These are phyloP conservation scores for Centropristis striata DNA, from an alignment of 2,113 vertebrate genomes.

Conservation along the genomic window DNA sequence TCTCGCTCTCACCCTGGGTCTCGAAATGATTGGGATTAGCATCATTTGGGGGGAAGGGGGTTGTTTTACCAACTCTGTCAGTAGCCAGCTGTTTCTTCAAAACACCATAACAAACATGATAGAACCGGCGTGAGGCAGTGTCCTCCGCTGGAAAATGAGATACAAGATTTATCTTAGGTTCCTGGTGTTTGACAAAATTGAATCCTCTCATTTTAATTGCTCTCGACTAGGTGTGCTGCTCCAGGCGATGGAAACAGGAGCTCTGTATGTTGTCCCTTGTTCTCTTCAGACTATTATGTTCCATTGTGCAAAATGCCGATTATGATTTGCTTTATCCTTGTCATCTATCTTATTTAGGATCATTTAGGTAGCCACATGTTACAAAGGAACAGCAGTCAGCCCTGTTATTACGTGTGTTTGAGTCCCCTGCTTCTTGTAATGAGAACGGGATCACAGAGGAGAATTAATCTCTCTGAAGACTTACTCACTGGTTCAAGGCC, in stretches of 20 bases:
- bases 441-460: constrained; percentile 76
- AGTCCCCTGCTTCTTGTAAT: constrained; percentile 73
- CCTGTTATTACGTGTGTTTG: constrained; percentile 79
- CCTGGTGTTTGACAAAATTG: constrained; percentile 87
- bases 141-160: constrained; percentile 83
- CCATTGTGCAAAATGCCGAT: constrained; percentile 82
- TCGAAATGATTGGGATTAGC: constrained; percentile 75
- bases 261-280: constrained; percentile 75
- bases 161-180: constrained; percentile 85
- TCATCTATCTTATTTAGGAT: constrained; percentile 84
- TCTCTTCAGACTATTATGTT: constrained; percentile 78
- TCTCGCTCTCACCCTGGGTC: constrained; percentile 48
- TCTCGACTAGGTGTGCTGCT: constrained; percentile 84
- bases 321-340: constrained; percentile 78
- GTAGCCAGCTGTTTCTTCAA: constrained; percentile 80
- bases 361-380: constrained; percentile 80
- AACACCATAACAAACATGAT: constrained; percentile 83
- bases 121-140: constrained; percentile 67
- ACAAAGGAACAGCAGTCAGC: constrained; percentile 79
- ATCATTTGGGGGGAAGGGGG: constrained; percentile 55
- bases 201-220: constrained; percentile 89
- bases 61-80: constrained; percentile 70
- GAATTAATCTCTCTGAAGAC: constrained; percentile 75
- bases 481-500: constrained; percentile 64
- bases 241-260: constrained; percentile 75